Evolutionary conservation across 2,888 invertebrate species (phyloP).

Genomic region (Calephelis perditalis): DNA sequence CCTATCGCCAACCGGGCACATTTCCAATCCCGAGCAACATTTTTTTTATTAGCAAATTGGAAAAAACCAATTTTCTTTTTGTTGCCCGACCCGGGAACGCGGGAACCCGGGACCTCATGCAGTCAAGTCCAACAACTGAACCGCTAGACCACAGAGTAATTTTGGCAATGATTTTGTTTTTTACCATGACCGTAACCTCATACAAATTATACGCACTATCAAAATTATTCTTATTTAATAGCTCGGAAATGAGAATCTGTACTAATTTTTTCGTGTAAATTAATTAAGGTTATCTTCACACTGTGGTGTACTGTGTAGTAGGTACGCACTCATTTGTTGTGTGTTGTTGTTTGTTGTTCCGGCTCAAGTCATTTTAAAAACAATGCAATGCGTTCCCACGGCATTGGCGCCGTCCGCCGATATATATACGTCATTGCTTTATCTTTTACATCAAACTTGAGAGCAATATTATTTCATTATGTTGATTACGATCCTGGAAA

Average conservation of each 20-base stretch:
- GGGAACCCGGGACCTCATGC: too few species aligned
- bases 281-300: conserved; percentile 1
- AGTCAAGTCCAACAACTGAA: too few species aligned
- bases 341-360: background rate
- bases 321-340: background rate
- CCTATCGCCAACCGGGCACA: too few species aligned
- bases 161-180: too few species aligned
- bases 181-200: background rate
- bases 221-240: background rate
- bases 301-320: background rate
- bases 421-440: background rate
- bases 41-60: too few species aligned
- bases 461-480: background rate
- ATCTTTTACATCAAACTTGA: background rate
- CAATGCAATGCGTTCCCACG: conserved; percentile 3
- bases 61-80: too few species aligned
- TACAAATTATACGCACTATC: background rate
- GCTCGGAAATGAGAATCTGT: background rate
- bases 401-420: background rate
- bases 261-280: background rate
- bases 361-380: conserved; percentile 3
- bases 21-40: too few species aligned
- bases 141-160: too few species aligned
- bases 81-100: too few species aligned
- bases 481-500: background rate